Conservation (phyloP, 2,797 vertebrate genomes). For the Myiotriccus ornatus region DNA sequence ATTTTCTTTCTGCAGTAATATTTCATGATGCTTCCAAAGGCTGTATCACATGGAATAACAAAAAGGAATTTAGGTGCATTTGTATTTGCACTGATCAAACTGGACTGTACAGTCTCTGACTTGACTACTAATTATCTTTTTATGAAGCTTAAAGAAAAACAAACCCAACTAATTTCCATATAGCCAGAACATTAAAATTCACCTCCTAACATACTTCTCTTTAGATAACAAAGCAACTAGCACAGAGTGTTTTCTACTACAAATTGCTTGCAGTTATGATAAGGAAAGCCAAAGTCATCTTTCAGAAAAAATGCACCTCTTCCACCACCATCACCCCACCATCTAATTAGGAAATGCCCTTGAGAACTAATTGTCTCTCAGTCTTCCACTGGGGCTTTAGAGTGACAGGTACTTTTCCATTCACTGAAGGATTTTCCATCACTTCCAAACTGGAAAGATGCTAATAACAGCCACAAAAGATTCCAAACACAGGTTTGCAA, state of each 20-base stretch:
- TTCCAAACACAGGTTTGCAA: neutral
- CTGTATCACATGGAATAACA: neutral
- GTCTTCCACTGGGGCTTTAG: neutral
- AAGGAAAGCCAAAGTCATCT: conserved; percentile 1
- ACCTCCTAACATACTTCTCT: neutral
- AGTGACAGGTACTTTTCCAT: neutral
- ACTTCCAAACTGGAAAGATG: neutral
- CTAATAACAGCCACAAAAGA: neutral
- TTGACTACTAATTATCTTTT: neutral
- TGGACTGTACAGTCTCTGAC: neutral
- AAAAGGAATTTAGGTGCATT: neutral
- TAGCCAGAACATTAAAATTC: neutral
- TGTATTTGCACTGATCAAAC: neutral
- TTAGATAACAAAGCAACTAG: neutral
- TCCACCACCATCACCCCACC: neutral
- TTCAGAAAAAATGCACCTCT: neutral
- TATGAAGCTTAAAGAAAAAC: neutral
- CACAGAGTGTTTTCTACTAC: neutral
- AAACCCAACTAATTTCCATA: neutral
- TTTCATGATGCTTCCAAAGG: neutral
- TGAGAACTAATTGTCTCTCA: conserved; percentile 4
- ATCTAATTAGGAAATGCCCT: conserved; percentile 2
- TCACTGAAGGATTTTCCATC: neutral
- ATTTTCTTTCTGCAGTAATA: neutral
- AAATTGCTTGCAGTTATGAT: neutral